These are phyloP conservation scores for Popillia japonica DNA, from an alignment of 1,140 invertebrate genomes.

Conservation along the genomic window DNA sequence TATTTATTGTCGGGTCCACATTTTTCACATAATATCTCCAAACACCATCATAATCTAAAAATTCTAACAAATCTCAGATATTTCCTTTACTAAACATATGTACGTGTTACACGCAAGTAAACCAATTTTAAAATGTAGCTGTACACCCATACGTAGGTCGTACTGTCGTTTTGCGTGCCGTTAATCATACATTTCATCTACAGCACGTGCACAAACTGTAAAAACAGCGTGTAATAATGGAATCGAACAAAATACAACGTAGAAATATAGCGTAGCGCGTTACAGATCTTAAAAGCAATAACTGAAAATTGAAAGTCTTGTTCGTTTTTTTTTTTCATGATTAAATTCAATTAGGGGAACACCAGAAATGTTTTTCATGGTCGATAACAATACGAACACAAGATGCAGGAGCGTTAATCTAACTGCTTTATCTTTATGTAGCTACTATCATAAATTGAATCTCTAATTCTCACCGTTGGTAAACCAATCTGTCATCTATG, in stretches of 20 bases:
- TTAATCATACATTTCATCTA: not conserved
- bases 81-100: not conserved
- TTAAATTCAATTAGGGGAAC: not conserved
- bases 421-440: too few relatives aligned
- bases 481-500: too few relatives aligned
- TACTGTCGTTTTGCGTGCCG: not conserved
- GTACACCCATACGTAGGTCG: not conserved
- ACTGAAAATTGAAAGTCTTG: not conserved
- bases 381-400: too few relatives aligned
- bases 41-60: too few relatives aligned
- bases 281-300: not conserved
- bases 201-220: not conserved
- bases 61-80: not conserved
- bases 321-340: not conserved
- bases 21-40: not conserved
- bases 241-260: not conserved
- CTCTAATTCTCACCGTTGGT: too few relatives aligned
- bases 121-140: not conserved
- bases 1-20: not conserved
- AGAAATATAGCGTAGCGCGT: not conserved
- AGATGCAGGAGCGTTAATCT: too few relatives aligned
- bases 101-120: not conserved
- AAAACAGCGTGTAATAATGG: not conserved
- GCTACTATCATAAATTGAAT: too few relatives aligned
- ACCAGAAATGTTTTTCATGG: too few relatives aligned